These are phyloP conservation scores for Hetaerina americana DNA, from an alignment of 1,140 invertebrate genomes.

Conservation along the genomic window DNA sequence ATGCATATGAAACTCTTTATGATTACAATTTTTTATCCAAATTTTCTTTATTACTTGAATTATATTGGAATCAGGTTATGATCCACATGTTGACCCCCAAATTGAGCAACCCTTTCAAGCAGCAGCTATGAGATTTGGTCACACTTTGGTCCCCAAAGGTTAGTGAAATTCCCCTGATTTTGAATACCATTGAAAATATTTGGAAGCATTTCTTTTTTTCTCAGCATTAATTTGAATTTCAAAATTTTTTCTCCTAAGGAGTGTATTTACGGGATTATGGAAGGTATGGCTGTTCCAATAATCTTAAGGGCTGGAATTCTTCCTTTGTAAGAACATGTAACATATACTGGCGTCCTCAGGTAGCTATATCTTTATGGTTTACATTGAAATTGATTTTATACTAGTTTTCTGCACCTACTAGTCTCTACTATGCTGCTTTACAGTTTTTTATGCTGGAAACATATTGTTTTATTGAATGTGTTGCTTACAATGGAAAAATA, in stretches of 20 bases:
- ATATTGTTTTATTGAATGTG: too few species aligned
- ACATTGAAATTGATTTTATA: too few species aligned
- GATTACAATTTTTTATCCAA: too few species aligned
- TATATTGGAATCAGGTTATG: too few species aligned
- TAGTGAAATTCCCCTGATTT: background rate
- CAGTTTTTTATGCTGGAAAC: too few species aligned
- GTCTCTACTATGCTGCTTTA: too few species aligned
- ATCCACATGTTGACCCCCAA: conserved; percentile 46
- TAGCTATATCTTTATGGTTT: conserved; percentile 15
- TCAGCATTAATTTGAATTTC: background rate
- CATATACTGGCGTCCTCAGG: conserved; percentile 47
- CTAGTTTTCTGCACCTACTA: too few species aligned
- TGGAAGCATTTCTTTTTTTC: too few species aligned
- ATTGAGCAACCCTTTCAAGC: conserved; percentile 55
- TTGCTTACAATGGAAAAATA: too few species aligned
- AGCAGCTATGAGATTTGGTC: conserved; percentile 53
- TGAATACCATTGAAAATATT: background rate
- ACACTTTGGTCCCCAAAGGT: conserved; percentile 43
- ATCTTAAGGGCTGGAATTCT: conserved; percentile 19
- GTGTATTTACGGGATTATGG: conserved; percentile 29
- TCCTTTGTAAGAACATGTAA: conserved; percentile 45
- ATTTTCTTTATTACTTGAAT: too few species aligned
- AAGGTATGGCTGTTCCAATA: conserved; percentile 24
- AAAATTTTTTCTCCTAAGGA: conserved; percentile 15
- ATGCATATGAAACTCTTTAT: too few species aligned